phyloP scores from a whole-genome alignment of 2,797 vertebrate species.

The Balearica regulorum region DNA sequence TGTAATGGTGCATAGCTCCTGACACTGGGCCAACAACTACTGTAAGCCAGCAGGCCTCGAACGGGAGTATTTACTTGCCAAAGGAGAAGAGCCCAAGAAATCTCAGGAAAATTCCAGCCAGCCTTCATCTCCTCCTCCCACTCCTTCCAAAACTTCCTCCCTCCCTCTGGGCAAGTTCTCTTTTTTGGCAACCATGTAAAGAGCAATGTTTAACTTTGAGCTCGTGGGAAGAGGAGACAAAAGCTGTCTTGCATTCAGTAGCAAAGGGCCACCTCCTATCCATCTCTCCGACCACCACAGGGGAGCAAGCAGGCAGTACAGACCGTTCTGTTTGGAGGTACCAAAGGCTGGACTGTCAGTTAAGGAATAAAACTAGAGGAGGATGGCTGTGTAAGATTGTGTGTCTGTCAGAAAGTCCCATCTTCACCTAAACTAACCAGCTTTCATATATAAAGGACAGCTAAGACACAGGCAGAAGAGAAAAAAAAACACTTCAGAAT shows the following conservation, averaged over 20 bases:
- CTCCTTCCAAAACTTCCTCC: neutral
- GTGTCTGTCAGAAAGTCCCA: neutral
- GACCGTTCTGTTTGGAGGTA: neutral
- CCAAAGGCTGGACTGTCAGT: neutral
- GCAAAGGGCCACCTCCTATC: neutral
- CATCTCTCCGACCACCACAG: neutral
- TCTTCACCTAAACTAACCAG: neutral
- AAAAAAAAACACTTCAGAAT: neutral
- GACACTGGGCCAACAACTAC: neutral
- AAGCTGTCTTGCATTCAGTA: fast-evolving
- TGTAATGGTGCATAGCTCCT: neutral
- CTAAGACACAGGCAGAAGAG: neutral
- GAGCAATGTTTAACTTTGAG: neutral
- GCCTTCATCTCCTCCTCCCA: neutral
- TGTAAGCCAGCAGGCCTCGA: neutral
- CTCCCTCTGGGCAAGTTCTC: neutral
- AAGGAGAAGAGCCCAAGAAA: neutral
- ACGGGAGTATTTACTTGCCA: neutral
- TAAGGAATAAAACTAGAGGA: neutral
- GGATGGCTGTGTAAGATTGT: neutral
- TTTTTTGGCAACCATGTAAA: neutral
- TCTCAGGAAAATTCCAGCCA: neutral
- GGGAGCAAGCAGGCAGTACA: neutral
- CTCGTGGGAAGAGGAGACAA: neutral
- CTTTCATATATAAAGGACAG: neutral